Conservation (phyloP, 2,113 vertebrate species). For the Trachemys scripta region DNA sequence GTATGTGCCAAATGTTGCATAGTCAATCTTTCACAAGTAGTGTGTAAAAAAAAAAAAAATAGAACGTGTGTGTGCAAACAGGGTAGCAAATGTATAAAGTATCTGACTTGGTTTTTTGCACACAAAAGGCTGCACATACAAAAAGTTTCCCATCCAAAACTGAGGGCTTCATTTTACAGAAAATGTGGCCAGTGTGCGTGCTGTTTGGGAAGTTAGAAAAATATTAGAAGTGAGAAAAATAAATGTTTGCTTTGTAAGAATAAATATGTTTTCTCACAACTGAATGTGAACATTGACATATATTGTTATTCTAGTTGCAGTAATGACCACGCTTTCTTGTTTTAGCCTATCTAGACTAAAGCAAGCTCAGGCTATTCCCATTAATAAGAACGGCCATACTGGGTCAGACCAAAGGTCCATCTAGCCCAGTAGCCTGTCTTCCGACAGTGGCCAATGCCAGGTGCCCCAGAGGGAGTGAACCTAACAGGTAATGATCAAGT, state of each 20-base stretch:
- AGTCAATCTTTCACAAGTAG: background rate
- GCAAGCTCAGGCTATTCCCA: background rate
- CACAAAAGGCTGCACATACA: background rate
- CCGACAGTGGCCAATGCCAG: no score
- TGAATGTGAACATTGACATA: slow-evolving; percentile 26
- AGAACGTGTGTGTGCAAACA: background rate
- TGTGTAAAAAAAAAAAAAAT: no score
- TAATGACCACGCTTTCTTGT: slow-evolving; percentile 31
- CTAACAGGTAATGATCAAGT: no score
- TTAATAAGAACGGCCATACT: background rate
- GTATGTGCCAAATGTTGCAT: fast-evolving
- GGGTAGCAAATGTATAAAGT: background rate
- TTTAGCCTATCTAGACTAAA: background rate
- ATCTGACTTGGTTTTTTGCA: background rate
- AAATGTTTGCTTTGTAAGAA: background rate
- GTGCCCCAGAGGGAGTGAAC: no score
- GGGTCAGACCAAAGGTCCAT: no score
- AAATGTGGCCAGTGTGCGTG: background rate
- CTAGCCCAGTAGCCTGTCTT: no score
- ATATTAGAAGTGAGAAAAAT: slow-evolving; percentile 34
- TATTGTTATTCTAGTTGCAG: background rate
- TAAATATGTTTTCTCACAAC: slow-evolving; percentile 30
- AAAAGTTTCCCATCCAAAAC: background rate
- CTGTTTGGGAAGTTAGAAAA: background rate
- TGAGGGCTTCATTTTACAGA: background rate